Base-by-base conservation (phyloP, 2,797 vertebrate species). In the Nasua narica region DNA sequence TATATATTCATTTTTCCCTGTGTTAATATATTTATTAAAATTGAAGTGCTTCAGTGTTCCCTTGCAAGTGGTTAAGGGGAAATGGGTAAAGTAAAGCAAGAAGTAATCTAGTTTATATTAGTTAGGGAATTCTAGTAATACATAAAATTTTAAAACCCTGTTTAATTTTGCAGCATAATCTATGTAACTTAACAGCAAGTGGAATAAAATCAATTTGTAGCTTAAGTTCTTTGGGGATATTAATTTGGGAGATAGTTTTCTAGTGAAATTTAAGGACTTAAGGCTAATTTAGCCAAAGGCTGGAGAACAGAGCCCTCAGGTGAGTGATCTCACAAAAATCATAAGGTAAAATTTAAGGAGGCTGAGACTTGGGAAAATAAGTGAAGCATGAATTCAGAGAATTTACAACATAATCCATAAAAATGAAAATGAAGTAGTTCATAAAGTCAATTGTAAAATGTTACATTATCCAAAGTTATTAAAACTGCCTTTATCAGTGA, bases 161-260 rank as follows among this genome's bases (percentile, higher is more conserved):
- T 95, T 91, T 93, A 97, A 96, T 96, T 96, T 97, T 82, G 56
- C 37, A 95, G 11, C 60, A 85, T 91, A 93, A 87, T 96, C 88
- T 86, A 79, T 46, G 32, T 87, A 95, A 96, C 74, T 97, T 77
- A 95, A 58, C 9, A 97, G 60, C 25, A 82, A 78, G 70, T 86
- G 62, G 86, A 97, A 95, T 95, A 86, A 97, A 98, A 96, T 96
- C 95, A 91, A 95, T 96, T 97, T 94, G 92, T 77, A 90, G 43
- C 37, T 83, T 70, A 94, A 91, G 19, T 96, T 52, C 48, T 97
- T 97, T 93, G 40, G 29, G 69, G 29, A 65, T 87, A 91, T 97
- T 94, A 97, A 97, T 96, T 95, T 97, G 54, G 43, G 37, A 95
- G 32, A 91, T 81, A 72, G 11, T 90, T 97, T 97, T 82, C 83